Conservation (phyloP, 2,113 vertebrate species). For the Epinephelus lanceolatus region DNA sequence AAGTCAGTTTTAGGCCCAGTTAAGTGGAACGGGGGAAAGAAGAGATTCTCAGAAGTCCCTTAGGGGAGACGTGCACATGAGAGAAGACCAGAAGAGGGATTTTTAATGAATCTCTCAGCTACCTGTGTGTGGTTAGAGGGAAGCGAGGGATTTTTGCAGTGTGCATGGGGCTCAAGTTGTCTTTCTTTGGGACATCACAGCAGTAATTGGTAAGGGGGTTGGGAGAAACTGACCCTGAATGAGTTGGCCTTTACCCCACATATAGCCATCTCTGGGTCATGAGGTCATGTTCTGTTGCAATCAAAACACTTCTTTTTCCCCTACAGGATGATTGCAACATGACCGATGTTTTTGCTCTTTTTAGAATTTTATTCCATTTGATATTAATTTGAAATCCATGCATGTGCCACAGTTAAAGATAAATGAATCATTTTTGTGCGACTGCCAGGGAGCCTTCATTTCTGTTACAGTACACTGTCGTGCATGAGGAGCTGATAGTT, state of each 20-base stretch:
- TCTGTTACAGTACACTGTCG: neutral
- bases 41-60: constrained; percentile 28
- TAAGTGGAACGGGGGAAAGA: constrained; percentile 19
- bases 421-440: neutral
- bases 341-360: neutral
- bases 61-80: constrained; percentile 5
- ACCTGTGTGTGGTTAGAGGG: constrained; percentile 29
- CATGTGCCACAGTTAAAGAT: neutral
- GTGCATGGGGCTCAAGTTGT: constrained; percentile 45
- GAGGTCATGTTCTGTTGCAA: constrained; percentile 22
- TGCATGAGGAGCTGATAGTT: neutral
- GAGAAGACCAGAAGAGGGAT: constrained; percentile 8
- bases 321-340: neutral
- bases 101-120: constrained; percentile 62
- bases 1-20: constrained; percentile 34
- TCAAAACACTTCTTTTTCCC: neutral
- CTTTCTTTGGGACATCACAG: constrained; percentile 32
- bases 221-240: constrained; percentile 17
- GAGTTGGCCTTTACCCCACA: constrained; percentile 13
- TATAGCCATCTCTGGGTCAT: constrained; percentile 13
- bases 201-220: constrained; percentile 56
- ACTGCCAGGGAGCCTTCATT: neutral
- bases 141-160: constrained; percentile 1
- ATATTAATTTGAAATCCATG: neutral
- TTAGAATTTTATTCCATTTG: neutral